Conservation (phyloP, 2,797 vertebrate genomes). For the Hemibagrus guttatus region DNA sequence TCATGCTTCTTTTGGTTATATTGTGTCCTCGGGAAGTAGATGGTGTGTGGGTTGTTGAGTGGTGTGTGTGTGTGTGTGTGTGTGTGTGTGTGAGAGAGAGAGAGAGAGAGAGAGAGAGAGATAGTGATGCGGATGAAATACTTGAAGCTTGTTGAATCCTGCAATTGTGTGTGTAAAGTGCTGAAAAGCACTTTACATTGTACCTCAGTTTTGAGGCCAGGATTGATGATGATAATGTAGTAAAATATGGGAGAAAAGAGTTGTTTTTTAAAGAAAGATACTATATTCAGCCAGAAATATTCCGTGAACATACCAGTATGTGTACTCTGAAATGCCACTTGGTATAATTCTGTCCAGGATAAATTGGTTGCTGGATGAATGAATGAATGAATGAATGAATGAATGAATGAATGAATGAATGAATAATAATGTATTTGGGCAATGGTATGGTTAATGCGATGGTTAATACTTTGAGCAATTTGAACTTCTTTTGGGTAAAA, state of each 20-base stretch:
- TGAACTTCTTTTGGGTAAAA: not conserved
- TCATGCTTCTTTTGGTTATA: conserved; percentile 15
- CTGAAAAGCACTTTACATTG: conserved; percentile 31
- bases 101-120: not conserved
- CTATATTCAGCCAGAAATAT: not conserved
- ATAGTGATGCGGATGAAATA: conserved; percentile 13
- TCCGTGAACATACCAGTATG: not conserved
- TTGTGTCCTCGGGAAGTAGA: conserved; percentile 19
- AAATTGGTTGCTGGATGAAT: not conserved
- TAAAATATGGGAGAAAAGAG: not conserved
- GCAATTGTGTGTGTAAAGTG: conserved; percentile 30
- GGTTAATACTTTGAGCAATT: not conserved
- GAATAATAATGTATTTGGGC: not conserved
- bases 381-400: not conserved
- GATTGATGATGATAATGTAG: not conserved
- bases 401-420: not conserved
- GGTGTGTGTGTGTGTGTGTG: conserved; percentile 15
- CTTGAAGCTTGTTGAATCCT: conserved; percentile 41
- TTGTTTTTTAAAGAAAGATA: not conserved
- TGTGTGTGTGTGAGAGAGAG: not conserved
- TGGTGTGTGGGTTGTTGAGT: conserved; percentile 28
- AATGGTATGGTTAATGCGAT: not conserved
- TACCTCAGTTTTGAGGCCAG: conserved; percentile 9
- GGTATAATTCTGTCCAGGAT: not conserved
- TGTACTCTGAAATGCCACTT: not conserved